Evolutionary conservation across 2,113 vertebrate species (phyloP).

Genomic region (Trachemys scripta): DNA sequence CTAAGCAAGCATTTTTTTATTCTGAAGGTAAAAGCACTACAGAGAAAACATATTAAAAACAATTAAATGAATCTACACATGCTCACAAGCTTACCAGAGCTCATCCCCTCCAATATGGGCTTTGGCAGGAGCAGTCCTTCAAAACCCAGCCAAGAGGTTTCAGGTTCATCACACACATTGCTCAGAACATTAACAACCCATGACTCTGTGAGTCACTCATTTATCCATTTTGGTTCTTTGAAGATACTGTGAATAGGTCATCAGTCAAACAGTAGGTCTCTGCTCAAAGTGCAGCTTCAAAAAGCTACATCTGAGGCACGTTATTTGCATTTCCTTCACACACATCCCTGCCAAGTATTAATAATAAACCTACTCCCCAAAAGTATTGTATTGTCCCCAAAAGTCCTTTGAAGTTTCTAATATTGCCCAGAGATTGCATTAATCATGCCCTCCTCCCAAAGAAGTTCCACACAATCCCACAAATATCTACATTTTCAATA

Average conservation of each 20-base stretch:
- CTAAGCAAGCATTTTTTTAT: background rate
- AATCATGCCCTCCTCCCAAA: background rate
- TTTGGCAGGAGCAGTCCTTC: background rate
- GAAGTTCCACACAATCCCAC: background rate
- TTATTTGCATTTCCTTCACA: background rate
- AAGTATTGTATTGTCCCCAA: background rate
- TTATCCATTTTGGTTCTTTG: background rate
- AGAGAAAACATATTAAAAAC: background rate
- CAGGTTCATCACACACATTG: background rate
- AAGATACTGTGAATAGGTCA: background rate
- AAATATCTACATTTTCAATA: background rate
- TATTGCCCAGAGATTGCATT: background rate
- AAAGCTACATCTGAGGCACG: background rate
- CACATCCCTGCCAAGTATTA: too few relatives aligned
- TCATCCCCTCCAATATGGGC: background rate
- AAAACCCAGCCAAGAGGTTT: background rate
- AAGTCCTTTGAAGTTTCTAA: background rate
- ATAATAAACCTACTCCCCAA: background rate
- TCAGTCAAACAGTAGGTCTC: background rate
- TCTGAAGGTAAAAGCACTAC: background rate
- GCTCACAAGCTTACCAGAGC: background rate
- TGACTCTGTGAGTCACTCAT: background rate
- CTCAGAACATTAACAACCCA: background rate
- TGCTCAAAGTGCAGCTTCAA: background rate
- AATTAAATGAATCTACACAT: background rate